A percentile compares a stretch with the other conserved stretches of the same genome.
Conservation (phyloP, 1,140 invertebrate species). For the Heliconius hermathena region DNA sequence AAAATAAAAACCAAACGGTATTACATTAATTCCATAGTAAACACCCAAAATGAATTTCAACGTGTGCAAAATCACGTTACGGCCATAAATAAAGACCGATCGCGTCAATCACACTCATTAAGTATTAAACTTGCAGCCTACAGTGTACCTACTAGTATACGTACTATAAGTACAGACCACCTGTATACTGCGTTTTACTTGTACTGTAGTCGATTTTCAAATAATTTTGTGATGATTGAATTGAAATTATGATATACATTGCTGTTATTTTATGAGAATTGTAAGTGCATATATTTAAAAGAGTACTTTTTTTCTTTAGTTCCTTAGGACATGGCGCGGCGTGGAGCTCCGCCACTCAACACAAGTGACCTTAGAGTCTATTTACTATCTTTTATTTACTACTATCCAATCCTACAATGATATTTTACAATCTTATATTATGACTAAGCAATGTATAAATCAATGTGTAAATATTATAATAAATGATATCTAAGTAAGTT, state of each 20-base stretch:
- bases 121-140: conserved; percentile 44
- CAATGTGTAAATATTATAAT: conserved; percentile 18
- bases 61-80: conserved; percentile 42
- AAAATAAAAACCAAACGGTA: conserved; percentile 15
- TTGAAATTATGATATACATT: conserved; percentile 21
- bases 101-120: conserved; percentile 47
- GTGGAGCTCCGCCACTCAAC: no score
- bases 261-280: neutral
- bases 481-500: neutral
- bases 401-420: neutral
- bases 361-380: no score
- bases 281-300: neutral
- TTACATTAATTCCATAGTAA: conserved; percentile 19
- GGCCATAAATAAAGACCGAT: conserved; percentile 42
- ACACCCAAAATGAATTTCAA: conserved; percentile 40
- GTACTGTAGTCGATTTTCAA: conserved; percentile 17
- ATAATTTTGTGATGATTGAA: neutral
- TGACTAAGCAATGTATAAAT: neutral
- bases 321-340: neutral
- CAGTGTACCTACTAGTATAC: neutral
- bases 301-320: neutral
- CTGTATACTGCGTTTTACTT: conserved; percentile 37
- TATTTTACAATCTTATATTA: neutral
- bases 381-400: no score
- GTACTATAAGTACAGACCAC: conserved; percentile 11